Conservation (phyloP, 2,113 vertebrate genomes). For the Pomatorhinus ruficollis region DNA sequence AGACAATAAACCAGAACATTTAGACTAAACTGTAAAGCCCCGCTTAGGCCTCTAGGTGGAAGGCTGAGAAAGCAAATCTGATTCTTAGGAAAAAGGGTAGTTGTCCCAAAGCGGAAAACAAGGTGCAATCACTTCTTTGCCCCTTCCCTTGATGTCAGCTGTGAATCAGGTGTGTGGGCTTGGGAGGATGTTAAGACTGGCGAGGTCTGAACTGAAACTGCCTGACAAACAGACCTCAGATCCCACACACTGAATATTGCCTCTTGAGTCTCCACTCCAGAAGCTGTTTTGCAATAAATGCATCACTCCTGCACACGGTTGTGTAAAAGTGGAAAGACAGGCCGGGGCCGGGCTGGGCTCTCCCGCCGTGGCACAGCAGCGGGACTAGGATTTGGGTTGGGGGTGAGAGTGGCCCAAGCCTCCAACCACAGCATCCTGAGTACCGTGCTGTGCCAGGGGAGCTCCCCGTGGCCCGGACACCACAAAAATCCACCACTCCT, state of each 20-base stretch:
- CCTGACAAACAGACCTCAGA: slow-evolving; percentile 14
- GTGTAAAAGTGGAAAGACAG: slow-evolving; percentile 61
- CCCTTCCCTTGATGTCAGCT: background rate
- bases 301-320: background rate
- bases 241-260: background rate
- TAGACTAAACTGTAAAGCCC: background rate
- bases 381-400: background rate
- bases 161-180: slow-evolving; percentile 13
- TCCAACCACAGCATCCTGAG: accelerated
- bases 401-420: background rate
- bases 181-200: background rate
- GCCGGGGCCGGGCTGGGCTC: background rate
- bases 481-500: accelerated
- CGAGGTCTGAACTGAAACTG: background rate
- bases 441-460: accelerated
- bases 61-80: background rate
- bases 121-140: background rate
- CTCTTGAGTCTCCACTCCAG: background rate
- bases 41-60: background rate
- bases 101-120: background rate
- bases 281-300: slow-evolving; percentile 32
- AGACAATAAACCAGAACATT: no score
- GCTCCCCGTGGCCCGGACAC: accelerated
- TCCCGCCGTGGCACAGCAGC: background rate
- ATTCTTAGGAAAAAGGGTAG: background rate